Percentiles rank a stretch among this genome's conserved stretches.
These are phyloP conservation scores for Neotoxoptera formosana DNA, from an alignment of 1,140 invertebrate species.

Conservation along the genomic window DNA sequence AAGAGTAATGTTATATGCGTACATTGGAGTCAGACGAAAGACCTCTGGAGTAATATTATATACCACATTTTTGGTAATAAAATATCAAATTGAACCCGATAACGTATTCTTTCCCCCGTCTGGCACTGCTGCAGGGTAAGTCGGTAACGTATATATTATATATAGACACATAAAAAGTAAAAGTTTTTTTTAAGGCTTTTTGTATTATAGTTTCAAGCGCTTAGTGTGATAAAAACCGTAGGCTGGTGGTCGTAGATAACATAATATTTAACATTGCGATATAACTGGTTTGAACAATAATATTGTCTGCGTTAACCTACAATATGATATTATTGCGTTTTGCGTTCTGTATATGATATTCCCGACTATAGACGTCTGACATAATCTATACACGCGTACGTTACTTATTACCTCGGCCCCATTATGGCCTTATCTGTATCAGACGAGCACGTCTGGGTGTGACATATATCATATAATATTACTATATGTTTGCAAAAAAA, in stretches of 20 bases:
- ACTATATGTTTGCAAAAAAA: too few relatives aligned
- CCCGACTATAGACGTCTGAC: too few relatives aligned
- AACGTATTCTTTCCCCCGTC: neutral
- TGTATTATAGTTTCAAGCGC: neutral
- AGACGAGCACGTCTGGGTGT: neutral
- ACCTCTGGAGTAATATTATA: neutral
- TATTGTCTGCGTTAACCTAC: neutral
- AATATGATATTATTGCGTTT: neutral
- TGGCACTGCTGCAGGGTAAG: neutral
- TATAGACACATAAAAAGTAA: neutral
- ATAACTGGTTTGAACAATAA: neutral
- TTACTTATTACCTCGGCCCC: neutral
- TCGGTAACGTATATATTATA: neutral
- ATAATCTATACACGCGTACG: neutral
- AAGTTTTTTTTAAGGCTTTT: neutral
- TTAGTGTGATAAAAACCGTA: neutral
- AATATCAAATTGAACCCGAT: neutral
- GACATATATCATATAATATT: neutral
- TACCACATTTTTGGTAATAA: neutral
- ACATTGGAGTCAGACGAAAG: too few relatives aligned
- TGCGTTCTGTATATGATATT: neutral
- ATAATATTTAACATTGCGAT: neutral
- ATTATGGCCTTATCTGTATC: neutral
- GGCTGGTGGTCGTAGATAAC: neutral
- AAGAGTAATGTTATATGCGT: neutral